phyloP scores from a whole-genome alignment of 2,888 invertebrate species.

The Drosophila neonasuta region DNA sequence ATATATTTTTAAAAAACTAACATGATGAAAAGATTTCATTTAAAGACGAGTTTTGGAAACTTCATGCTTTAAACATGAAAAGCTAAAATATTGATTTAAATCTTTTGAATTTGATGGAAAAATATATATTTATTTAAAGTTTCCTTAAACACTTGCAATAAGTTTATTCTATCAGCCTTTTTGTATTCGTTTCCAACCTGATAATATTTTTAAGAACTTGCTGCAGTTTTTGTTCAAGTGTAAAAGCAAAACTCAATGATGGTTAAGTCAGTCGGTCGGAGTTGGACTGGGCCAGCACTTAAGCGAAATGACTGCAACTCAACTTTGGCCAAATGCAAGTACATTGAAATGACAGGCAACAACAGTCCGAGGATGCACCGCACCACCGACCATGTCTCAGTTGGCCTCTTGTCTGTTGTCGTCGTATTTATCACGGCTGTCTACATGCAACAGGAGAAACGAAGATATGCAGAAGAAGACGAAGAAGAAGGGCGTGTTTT shows the following conservation, averaged over 20 bases:
- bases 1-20: too few relatives aligned
- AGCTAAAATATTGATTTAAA: too few relatives aligned
- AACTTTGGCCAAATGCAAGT: constrained; percentile 72
- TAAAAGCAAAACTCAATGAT: constrained; percentile 25
- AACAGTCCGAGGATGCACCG: constrained; percentile 38
- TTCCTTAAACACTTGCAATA: too few relatives aligned
- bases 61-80: too few relatives aligned
- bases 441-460: constrained; percentile 27
- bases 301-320: constrained; percentile 64
- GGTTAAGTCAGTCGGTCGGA: constrained; percentile 29
- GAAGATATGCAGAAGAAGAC: neutral
- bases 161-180: too few relatives aligned
- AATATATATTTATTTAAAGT: too few relatives aligned
- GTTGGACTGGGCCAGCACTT: constrained; percentile 58
- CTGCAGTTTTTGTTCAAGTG: constrained; percentile 33
- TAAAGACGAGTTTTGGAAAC: too few relatives aligned
- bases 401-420: constrained; percentile 55
- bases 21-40: too few relatives aligned
- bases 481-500: constrained; percentile 29
- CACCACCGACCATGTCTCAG: constrained; percentile 21
- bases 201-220: neutral
- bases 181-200: too few relatives aligned
- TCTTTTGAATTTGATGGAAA: too few relatives aligned
- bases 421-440: constrained; percentile 73
- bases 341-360: constrained; percentile 59